These are phyloP conservation scores for Indicator indicator DNA, from an alignment of 2,113 vertebrate species.

Conservation along the genomic window DNA sequence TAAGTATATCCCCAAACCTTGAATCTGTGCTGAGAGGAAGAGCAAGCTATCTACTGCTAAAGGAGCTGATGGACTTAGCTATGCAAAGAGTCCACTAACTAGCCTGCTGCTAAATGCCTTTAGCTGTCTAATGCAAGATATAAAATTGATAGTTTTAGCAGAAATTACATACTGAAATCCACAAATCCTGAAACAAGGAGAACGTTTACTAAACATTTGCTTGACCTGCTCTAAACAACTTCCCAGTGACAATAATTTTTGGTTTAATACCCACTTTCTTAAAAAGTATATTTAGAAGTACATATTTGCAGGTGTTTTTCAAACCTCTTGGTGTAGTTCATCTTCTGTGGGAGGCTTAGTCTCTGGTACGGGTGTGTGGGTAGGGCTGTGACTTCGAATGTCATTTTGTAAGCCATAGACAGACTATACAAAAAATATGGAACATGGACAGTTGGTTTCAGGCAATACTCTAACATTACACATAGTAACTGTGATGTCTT, in stretches of 20 bases:
- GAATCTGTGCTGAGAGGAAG: not conserved
- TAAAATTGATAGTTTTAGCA: not conserved
- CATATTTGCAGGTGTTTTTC: not conserved
- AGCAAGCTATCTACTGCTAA: not conserved
- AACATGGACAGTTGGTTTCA: conserved; percentile 24
- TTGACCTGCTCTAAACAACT: not conserved
- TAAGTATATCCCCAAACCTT: not conserved
- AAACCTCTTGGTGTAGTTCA: conserved; percentile 92
- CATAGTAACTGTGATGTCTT: not conserved
- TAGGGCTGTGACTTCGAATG: conserved; percentile 93
- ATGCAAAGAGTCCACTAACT: not conserved
- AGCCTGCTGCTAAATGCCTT: not conserved
- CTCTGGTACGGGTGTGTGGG: conserved; percentile 90
- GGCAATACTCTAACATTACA: not conserved
- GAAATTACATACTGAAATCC: not conserved
- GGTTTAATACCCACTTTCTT: not conserved
- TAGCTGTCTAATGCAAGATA: not conserved
- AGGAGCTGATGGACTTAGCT: not conserved
- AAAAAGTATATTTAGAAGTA: not conserved
- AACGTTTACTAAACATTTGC: not conserved
- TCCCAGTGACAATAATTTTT: not conserved
- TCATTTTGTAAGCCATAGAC: conserved; percentile 97
- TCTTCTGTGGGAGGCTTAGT: conserved; percentile 93
- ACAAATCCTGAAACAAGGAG: not conserved
- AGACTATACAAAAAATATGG: conserved; percentile 78